Percentiles rank a stretch among this genome's conserved stretches.
Conservation (phyloP, 2,888 invertebrate species). For the Brachylomia viminalis region DNA sequence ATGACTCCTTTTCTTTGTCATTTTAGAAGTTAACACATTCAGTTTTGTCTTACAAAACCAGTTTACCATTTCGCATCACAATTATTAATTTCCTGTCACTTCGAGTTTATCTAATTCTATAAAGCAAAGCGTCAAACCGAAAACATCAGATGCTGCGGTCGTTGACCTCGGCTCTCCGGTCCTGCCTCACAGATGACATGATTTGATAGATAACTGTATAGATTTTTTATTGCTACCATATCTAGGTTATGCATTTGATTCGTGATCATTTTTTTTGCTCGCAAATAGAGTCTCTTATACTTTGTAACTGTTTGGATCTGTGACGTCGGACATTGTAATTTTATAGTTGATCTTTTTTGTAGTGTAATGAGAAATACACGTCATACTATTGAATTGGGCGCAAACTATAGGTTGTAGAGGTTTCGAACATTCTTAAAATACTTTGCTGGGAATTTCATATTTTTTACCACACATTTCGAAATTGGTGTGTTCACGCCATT, state of each 20-base stretch:
- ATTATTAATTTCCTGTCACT: slow-evolving; percentile 67
- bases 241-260: slow-evolving; percentile 84
- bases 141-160: slow-evolving; percentile 80
- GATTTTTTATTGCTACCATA: slow-evolving; percentile 83
- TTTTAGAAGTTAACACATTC: slow-evolving; percentile 39
- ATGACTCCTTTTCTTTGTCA: slow-evolving; percentile 20
- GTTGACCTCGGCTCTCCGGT: slow-evolving; percentile 78
- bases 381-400: slow-evolving; percentile 59
- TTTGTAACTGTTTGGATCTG: slow-evolving; percentile 69
- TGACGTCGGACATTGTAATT: slow-evolving; percentile 63
- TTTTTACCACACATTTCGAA: slow-evolving; percentile 34
- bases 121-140: slow-evolving; percentile 75
- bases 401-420: slow-evolving; percentile 33
- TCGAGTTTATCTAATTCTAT: slow-evolving; percentile 77
- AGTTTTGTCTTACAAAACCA: slow-evolving; percentile 36
- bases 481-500: slow-evolving; percentile 24
- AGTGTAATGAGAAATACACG: slow-evolving; percentile 55
- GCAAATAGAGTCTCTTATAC: slow-evolving; percentile 63
- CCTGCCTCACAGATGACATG: slow-evolving; percentile 85
- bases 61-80: slow-evolving; percentile 48
- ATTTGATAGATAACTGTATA: slow-evolving; percentile 89
- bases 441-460: neutral
- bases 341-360: slow-evolving; percentile 51
- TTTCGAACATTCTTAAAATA: slow-evolving; percentile 12
- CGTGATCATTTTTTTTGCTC: slow-evolving; percentile 75